Base-by-base conservation (phyloP, 2,888 invertebrate genomes). In the Adela reaumurella region DNA sequence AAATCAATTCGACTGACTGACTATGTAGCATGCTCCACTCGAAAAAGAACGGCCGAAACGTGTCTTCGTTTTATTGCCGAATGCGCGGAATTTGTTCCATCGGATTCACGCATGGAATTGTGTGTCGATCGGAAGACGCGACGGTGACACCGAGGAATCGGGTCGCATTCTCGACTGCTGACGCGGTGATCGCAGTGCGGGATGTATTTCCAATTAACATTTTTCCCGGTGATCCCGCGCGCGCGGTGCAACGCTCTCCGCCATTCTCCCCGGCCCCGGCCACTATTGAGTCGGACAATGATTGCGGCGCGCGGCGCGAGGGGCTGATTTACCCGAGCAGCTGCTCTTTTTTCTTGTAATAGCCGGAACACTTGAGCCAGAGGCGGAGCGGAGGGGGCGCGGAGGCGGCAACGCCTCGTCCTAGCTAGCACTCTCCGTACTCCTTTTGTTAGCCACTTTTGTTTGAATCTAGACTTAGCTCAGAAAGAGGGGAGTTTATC, bases 211-310 rank as follows among this genome's bases (percentile, higher is more conserved):
- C 35, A 35, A 35, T 35, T 35, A 35, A 35, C 35, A n/a, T 35
- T 35, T 35, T 35, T 35, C n/a, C 8, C 24, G 4, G 8, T 8
- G 8, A 8, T 24, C 24, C 24, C 24, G 24, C 8, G 24, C 24
- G 24, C 14, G 35, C n/a, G 35, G 35, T 4, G 8, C 35, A 14
- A 35, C 8, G 35, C 35, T 35, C 4, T n/a, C n/a, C n/a, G n/a
- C 3, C 35, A 14, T 14, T 35, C 35, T 24, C 24, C 24, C 35
- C 35, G 35, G n/a, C 35, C 14, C 35, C 67, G 74, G n/a, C n/a
- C n/a, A 71, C 76, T 74, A 71, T 71, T 65, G 70, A 68, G 67
- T 58, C 64, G 67, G 67, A 76, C 73, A 74, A 74, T 74, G 66
- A 70, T 70, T 67, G 68, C 64, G 68, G 58, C 56, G 67, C 46